Evolutionary conservation across 2,888 invertebrate genomes (phyloP).

Genomic region (Cantharis lateralis): DNA sequence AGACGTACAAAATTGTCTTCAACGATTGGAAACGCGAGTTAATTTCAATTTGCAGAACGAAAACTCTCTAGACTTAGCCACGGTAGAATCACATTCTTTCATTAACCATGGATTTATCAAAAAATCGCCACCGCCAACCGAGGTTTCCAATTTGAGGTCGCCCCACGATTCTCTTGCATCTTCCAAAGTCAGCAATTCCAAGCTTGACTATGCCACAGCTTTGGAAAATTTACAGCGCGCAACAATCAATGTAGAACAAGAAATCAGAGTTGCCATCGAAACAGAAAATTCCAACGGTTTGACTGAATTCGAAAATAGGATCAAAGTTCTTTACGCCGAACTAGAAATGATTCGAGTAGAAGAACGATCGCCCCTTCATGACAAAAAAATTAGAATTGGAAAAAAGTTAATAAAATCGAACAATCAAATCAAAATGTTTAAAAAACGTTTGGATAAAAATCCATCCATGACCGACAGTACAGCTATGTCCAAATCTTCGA

Average conservation of each 20-base stretch:
- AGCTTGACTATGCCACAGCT: not conserved
- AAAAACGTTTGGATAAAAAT: constrained; percentile 9
- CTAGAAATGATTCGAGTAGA: constrained; percentile 32
- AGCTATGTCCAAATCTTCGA: not conserved
- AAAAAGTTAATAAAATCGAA: constrained; percentile 31
- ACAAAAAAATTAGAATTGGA: constrained; percentile 28
- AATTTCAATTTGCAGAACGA: constrained; percentile 26
- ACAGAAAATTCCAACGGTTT: constrained; percentile 32
- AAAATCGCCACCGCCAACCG: not conserved
- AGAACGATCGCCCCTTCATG: constrained; percentile 21
- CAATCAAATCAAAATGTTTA: constrained; percentile 31
- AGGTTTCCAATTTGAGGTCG: not conserved
- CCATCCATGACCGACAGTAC: not conserved
- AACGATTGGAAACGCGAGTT: constrained; percentile 28
- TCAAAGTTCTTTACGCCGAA: constrained; percentile 36
- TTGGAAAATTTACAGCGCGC: constrained; percentile 31
- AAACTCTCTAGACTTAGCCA: constrained; percentile 37
- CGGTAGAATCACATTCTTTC: constrained; percentile 40
- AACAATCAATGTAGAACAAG: constrained; percentile 28
- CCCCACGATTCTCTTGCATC: not conserved
- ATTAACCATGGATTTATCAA: constrained; percentile 27
- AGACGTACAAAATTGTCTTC: constrained; percentile 26
- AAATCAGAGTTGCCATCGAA: constrained; percentile 30
- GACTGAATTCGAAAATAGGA: constrained; percentile 34
- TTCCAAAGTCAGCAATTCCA: not conserved